Conservation (phyloP, 2,113 vertebrate genomes). For the Istiophorus platypterus region DNA sequence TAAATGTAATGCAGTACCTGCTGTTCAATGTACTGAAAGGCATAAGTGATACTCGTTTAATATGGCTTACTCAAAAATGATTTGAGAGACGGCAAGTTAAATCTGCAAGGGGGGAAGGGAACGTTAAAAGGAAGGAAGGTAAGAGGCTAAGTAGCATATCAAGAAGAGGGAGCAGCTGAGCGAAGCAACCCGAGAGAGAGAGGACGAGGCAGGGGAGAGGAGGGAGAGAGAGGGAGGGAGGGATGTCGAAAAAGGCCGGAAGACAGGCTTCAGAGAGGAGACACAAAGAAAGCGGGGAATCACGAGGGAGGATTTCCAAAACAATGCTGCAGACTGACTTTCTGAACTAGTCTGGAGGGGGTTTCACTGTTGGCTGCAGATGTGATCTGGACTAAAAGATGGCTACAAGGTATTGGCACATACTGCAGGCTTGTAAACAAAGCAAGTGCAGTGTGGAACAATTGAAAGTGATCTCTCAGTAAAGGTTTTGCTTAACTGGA, state of each 20-base stretch:
- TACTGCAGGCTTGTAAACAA: slow-evolving; percentile 12
- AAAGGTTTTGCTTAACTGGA: slow-evolving; percentile 10
- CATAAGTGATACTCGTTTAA: background rate
- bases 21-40: background rate
- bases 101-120: slow-evolving; percentile 31
- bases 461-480: slow-evolving; percentile 5
- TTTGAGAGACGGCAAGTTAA: slow-evolving; percentile 34
- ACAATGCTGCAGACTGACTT: slow-evolving; percentile 62
- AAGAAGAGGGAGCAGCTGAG: slow-evolving; percentile 64
- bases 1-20: background rate
- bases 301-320: slow-evolving; percentile 72
- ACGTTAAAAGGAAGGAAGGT: slow-evolving; percentile 63
- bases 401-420: slow-evolving; percentile 31
- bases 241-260: slow-evolving; percentile 66
- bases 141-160: slow-evolving; percentile 58
- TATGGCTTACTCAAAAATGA: slow-evolving; percentile 13
- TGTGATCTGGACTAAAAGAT: slow-evolving; percentile 21
- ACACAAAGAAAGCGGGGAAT: slow-evolving; percentile 74
- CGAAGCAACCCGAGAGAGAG: slow-evolving; percentile 29
- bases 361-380: slow-evolving; percentile 46
- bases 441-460: slow-evolving; percentile 4
- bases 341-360: slow-evolving; percentile 51
- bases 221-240: background rate
- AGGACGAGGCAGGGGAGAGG: background rate
- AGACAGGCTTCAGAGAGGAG: slow-evolving; percentile 71